Base-by-base conservation (phyloP, 2,113 vertebrate genomes). In the Stigmatopora nigra region DNA sequence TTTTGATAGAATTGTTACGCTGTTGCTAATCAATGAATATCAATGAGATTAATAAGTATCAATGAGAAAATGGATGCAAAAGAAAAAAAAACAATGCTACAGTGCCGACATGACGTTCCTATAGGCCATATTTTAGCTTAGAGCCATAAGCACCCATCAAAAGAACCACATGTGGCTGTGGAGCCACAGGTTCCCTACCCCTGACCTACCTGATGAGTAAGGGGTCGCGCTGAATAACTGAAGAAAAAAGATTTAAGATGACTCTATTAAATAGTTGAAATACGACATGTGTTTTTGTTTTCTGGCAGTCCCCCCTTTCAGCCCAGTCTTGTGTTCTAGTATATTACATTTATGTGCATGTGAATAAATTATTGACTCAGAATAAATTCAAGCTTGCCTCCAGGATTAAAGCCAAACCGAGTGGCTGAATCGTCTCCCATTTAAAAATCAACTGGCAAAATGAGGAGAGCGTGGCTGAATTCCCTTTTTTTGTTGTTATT, bases 301-400 rank as follows among this genome's bases (percentile, higher is more conserved):
- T 14, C 64, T 57, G 20, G 70, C 67, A 46, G 19, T 44, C 35
- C 65, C 65, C 64, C 0, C 16, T 74, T 71, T 77, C 75, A 64
- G 68, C 71, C 70, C 70, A 78, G 61, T 73, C 65, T 68, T 77
- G 63, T 78, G 45, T 15, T 71, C 25, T 31, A 31, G 25, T 47
- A 19, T 65, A 51, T 71, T 69, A 63, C 64, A 62, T 69, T 59
- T 69, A 61, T 66, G 22, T 72, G 67, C 44, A 22, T 77, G 70
- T 69, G 83, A 68, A 86, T 88, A 83, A 84, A 87, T 90, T 81
- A 90, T 89, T 90, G 87, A 88, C 82, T 88, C 82, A 78, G 68
- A 80, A 76, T 78, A 75, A 85, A 79, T 86, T 88, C 82, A 82
- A 79, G 79, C 78, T 77, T 73, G 81, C 82, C 81, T 86, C 71